A percentile compares a stretch with the other conserved stretches of the same genome.
Evolutionary conservation across 2,113 vertebrate genomes (phyloP).

Genomic region (Dasyprocta punctata): DNA sequence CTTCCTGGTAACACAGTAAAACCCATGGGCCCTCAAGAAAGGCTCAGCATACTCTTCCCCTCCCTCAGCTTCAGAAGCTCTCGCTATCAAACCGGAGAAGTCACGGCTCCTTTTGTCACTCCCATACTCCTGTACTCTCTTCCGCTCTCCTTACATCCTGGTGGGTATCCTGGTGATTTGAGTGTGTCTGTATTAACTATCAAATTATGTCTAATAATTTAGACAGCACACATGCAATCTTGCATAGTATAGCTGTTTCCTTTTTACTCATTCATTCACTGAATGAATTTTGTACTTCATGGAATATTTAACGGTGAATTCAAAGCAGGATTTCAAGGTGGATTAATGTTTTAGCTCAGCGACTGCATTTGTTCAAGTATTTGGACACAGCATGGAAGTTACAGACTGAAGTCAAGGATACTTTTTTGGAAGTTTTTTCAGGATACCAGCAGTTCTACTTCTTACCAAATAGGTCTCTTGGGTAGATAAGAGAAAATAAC

Average conservation of each 20-base stretch:
- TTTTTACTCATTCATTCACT: background rate
- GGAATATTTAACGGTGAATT: background rate
- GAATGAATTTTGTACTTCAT: background rate
- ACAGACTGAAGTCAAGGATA: background rate
- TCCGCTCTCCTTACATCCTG: background rate
- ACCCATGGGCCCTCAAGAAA: background rate
- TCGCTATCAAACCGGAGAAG: background rate
- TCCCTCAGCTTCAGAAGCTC: accelerated
- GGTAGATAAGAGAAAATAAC: background rate
- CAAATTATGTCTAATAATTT: background rate
- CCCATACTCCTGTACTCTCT: background rate
- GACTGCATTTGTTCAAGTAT: background rate
- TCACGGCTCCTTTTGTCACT: background rate
- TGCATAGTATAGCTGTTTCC: background rate
- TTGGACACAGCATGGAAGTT: background rate
- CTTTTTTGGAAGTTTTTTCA: background rate
- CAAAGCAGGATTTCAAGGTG: background rate
- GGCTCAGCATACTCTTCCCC: background rate
- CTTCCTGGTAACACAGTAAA: background rate
- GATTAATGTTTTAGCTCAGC: background rate
- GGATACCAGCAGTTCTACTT: background rate
- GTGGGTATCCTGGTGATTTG: background rate
- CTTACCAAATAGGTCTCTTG: background rate
- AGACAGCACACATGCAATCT: background rate
- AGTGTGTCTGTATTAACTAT: background rate